phyloP scores from a whole-genome alignment of 2,797 vertebrate species.

The Mallotus villosus region DNA sequence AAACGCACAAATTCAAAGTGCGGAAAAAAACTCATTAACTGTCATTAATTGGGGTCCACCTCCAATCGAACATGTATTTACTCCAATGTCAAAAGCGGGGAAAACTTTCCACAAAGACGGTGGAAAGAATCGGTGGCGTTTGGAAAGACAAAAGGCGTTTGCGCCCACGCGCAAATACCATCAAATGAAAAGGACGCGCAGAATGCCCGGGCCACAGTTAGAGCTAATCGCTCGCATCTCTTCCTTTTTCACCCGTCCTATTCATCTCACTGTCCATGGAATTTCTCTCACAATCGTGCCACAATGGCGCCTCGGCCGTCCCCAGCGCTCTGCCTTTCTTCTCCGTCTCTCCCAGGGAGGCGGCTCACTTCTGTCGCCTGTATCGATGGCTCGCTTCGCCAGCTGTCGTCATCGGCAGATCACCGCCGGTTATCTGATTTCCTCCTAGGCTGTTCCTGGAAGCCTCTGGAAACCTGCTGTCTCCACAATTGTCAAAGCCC shows the following conservation, averaged over 20 bases:
- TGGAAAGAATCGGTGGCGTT: conserved; percentile 29
- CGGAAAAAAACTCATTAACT: conserved; percentile 50
- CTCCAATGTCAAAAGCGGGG: conserved; percentile 26
- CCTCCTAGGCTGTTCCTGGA: conserved; percentile 64
- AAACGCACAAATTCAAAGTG: conserved; percentile 32
- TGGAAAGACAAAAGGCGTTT: conserved; percentile 8
- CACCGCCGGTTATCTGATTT: conserved; percentile 66
- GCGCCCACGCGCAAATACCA: conserved; percentile 9
- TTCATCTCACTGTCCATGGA: conserved; percentile 10
- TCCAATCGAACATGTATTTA: conserved; percentile 31
- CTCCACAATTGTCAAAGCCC: conserved; percentile 43
- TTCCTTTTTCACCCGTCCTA: conserved; percentile 58
- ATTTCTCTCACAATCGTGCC: conserved; percentile 26
- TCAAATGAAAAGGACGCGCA: background rate
- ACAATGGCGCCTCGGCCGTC: conserved; percentile 23
- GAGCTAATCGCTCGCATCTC: conserved; percentile 79
- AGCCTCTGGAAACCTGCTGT: conserved; percentile 53
- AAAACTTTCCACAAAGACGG: conserved; percentile 16
- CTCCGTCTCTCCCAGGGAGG: conserved; percentile 36
- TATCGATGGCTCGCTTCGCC: conserved; percentile 47
- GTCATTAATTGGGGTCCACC: conserved; percentile 47
- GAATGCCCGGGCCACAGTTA: conserved; percentile 15
- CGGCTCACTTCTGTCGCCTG: conserved; percentile 45
- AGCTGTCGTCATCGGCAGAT: conserved; percentile 51
- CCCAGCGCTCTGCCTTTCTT: conserved; percentile 65